A percentile compares a stretch with the other conserved stretches of the same genome.
phyloP scores from a whole-genome alignment of 2,888 invertebrate species.

The Zelleria hepariella region DNA sequence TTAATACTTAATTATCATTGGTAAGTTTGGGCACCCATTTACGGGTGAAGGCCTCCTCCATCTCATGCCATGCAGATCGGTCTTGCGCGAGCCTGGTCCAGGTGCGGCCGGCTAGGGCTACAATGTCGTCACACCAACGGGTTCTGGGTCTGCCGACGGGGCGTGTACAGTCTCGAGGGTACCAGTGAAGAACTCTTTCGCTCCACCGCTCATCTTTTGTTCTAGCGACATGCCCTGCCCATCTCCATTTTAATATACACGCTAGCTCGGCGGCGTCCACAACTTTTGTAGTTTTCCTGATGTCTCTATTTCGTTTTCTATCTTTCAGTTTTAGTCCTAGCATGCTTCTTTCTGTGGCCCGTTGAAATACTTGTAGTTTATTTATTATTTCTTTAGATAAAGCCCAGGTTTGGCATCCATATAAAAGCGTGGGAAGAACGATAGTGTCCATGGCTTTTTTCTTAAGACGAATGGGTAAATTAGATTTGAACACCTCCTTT shows the following conservation, averaged over 20 bases:
- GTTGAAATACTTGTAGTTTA: neutral
- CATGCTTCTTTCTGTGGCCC: neutral
- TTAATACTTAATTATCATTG: too few species aligned
- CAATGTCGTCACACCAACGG: neutral
- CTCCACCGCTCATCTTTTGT: neutral
- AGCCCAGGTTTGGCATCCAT: constrained; percentile 8
- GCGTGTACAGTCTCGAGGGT: neutral
- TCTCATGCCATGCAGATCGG: neutral
- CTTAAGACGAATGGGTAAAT: constrained; percentile 14
- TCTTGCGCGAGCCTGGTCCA: constrained; percentile 1
- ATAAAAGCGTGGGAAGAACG: constrained; percentile 4
- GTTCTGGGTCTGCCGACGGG: neutral
- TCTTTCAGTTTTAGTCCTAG: neutral
- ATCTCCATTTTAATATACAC: constrained; percentile 1
- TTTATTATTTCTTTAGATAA: neutral
- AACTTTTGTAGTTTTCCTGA: neutral
- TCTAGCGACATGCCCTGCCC: neutral
- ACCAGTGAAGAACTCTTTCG: neutral
- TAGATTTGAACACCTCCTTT: constrained; percentile 17
- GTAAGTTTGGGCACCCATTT: neutral
- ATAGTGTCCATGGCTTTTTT: constrained; percentile 13
- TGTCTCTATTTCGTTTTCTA: neutral
- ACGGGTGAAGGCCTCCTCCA: constrained; percentile 4
- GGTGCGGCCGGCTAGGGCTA: neutral
- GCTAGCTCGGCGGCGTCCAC: neutral